Evolutionary conservation across 2,888 invertebrate species (phyloP).

Genomic region (Nyleta sp.): DNA sequence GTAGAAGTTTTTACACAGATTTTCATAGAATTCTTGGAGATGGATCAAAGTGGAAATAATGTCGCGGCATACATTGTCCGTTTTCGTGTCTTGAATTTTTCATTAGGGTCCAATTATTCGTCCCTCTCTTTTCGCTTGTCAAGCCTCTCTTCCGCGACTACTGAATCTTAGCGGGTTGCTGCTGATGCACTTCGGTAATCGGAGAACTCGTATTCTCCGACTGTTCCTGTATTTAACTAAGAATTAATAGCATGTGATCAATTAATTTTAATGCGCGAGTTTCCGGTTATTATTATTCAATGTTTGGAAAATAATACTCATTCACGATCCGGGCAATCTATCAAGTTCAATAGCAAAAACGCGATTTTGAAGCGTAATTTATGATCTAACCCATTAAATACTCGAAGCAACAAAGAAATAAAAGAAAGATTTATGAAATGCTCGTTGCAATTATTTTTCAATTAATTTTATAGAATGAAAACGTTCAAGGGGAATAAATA

Average conservation of each 20-base stretch:
- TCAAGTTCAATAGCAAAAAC: neutral
- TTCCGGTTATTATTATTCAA: conserved; percentile 40
- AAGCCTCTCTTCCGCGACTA: conserved; percentile 2
- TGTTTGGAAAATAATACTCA: conserved; percentile 20
- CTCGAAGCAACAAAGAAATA: neutral
- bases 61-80: conserved; percentile 3
- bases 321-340: conserved; percentile 13
- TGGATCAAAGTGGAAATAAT: conserved; percentile 28
- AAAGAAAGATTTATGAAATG: too few species aligned
- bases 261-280: conserved; percentile 38
- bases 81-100: conserved; percentile 36
- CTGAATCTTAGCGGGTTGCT: conserved; percentile 21
- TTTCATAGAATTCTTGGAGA: neutral
- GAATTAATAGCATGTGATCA: conserved; percentile 29
- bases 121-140: conserved; percentile 24
- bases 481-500: too few species aligned
- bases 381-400: neutral
- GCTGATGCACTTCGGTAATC: conserved; percentile 16
- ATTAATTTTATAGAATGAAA: too few species aligned
- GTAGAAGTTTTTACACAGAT: neutral
- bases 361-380: conserved; percentile 10
- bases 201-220: conserved; percentile 7
- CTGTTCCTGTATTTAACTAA: conserved; percentile 13
- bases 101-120: conserved; percentile 41
- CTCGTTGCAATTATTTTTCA: too few species aligned